Percentiles rank a stretch among this genome's conserved stretches.
Evolutionary conservation across 2,113 vertebrate species (phyloP).

Genomic region (Lethenteron camtschaticum): DNA sequence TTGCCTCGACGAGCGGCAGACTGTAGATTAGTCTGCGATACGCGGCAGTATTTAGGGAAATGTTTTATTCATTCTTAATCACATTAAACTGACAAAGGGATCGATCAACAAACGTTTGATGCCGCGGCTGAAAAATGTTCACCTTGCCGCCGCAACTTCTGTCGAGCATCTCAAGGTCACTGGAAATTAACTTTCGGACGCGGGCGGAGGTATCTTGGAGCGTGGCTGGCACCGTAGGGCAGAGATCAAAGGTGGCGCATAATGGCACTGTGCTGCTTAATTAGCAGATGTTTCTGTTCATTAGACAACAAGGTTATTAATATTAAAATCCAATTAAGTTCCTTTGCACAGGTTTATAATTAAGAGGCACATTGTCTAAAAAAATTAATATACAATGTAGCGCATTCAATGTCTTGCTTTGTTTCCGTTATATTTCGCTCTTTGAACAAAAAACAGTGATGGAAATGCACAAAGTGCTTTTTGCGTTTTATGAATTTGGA

Average conservation of each 20-base stretch:
- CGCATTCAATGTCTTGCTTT: no score
- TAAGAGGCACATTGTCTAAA: no score
- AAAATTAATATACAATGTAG: no score
- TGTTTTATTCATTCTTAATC: conserved; percentile 6
- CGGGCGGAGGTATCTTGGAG: background rate
- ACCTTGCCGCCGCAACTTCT: background rate
- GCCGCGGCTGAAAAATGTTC: background rate
- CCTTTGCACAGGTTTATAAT: no score
- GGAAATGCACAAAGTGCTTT: no score
- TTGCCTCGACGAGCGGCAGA: conserved; percentile 1
- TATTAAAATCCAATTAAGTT: background rate
- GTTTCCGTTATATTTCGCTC: no score
- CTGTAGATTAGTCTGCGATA: conserved; percentile 2
- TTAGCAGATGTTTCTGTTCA: conserved; percentile 6
- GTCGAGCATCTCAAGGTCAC: conserved; percentile 1
- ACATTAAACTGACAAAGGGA: conserved; percentile 6
- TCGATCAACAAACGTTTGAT: conserved; percentile 3
- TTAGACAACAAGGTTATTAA: conserved; percentile 1
- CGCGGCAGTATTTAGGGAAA: conserved; percentile 4
- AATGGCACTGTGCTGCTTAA: background rate
- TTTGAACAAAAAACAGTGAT: no score
- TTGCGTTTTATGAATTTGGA: no score
- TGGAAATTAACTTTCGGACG: conserved; percentile 4
- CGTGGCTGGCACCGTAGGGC: background rate
- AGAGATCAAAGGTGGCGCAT: background rate